Evolutionary conservation across 2,797 vertebrate species (phyloP), one percentile per base, ranked within the genome.

Genomic region (Chaunax sp.): DNA sequence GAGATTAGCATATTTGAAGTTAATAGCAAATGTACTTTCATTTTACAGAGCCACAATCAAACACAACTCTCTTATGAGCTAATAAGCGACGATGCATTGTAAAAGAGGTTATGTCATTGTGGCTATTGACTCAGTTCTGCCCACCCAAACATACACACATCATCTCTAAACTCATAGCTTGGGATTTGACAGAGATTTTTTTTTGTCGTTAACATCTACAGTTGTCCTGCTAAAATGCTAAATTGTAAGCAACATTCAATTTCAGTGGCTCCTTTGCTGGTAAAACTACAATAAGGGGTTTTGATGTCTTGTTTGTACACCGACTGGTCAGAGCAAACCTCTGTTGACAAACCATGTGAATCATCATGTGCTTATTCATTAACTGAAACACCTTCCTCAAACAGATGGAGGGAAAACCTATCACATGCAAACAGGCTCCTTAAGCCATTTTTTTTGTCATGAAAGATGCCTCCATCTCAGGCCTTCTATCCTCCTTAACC

Each of bases 371-470:
- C 49, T n/a, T 35, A 14, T 5, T 18, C 38, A 16, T 40, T 14
- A 15, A 16, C 15, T 40, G 38, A 40, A 15, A 40, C 38, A 40
- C 14, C 38, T 40, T 40, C 14, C 14, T 40, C 38, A 30, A 88
- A 78, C 79, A 84, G 75, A 87, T 74, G 66, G 77, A 73, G 63
- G 56, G 57, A 59, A 73, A 81, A 75, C 66, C 77, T 79, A 81
- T 86, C 83, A 64, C 85, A 89, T 77, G 76, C 53, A 77, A 75
- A 78, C 81, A 86, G 60, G 58, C 69, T 76, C 49, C 63, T 51
- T 50, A 41, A 60, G 73, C 43, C 53, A 26, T 81, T 69, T 69
- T 69, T 66, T 66, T 77, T 72, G 52, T 78, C 61, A 81, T 83
- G 51, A 90, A 88, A 87, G 80, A 69, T 15, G 16, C 72, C 74